Conservation (phyloP, 2,113 vertebrate genomes). For the Gavialis gangeticus region DNA sequence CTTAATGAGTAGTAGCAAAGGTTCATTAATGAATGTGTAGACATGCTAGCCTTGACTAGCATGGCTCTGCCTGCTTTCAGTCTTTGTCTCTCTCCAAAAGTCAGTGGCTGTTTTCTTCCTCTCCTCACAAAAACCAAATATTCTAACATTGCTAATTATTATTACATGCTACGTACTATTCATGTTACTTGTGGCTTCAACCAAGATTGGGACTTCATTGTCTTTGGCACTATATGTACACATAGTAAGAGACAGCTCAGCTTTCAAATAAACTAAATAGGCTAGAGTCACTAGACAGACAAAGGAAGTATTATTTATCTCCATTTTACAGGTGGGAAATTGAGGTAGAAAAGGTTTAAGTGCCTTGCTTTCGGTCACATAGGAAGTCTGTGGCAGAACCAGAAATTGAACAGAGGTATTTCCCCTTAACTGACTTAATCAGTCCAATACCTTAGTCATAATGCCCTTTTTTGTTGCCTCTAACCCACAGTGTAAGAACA, state of each 20-base stretch:
- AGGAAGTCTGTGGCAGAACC: background rate
- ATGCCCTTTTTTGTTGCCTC: too few species aligned
- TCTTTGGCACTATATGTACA: background rate
- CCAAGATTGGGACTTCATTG: background rate
- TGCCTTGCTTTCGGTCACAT: fast-evolving
- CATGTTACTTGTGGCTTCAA: background rate
- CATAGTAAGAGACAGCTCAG: background rate
- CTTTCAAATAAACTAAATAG: background rate
- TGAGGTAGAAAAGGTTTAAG: background rate
- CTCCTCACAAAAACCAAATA: background rate
- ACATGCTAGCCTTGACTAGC: background rate
- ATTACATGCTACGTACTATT: background rate
- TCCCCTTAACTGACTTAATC: too few species aligned
- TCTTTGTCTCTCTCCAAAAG: background rate
- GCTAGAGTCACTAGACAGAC: background rate
- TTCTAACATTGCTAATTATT: background rate
- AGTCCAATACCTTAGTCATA: too few species aligned
- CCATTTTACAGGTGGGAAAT: background rate
- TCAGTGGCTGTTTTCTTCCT: background rate
- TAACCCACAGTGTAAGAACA: too few species aligned
- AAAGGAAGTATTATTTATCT: fast-evolving
- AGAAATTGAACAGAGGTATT: background rate
- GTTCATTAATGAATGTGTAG: too few species aligned
- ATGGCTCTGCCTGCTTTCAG: background rate
- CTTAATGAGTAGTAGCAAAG: too few species aligned